Base-by-base conservation (phyloP, 2,113 vertebrate species). In the Thryonomys swinderianus region DNA sequence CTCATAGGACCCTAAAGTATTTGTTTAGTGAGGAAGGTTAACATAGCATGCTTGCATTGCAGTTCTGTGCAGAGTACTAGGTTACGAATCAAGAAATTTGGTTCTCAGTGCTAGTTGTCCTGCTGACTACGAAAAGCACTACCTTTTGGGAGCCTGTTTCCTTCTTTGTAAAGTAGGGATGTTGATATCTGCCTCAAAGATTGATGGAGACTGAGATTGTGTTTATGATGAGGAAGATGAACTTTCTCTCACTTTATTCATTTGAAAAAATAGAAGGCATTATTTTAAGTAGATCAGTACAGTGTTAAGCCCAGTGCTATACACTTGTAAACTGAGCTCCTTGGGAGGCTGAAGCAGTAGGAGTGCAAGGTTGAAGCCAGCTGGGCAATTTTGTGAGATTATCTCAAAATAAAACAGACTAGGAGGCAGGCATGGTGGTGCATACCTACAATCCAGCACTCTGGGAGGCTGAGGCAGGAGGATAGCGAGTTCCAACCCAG, bases 71-170 rank as follows among this genome's bases (percentile, higher is more conserved):
- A 57, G 74, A 55, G 7, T 27, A 37, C 5, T 62, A 23, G 18
- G 14, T 64, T 94, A 90, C 74, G 62, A 97, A 61, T 92, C 18
- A 25, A 62, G 59, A 78, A 71, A 62, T 51, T 76, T 80, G 81
- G 4, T 30, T 37, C 96, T 94, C 23, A 30, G 34, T 85, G 23
- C 20, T 79, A 85, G 51, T 32, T 76, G 9, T 48, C 13, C 25
- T 20, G 21, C 13, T 71, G 89, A n/a, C 12, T 45, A 73, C 48
- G 7, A 48, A 76, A 90, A n/a, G 67, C 55, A n/a, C n/a, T 42
- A 21, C 23, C 20, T 84, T n/a, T 34, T 64, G 32, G 14, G 66
- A 89, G 53, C 66, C 57, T 96, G 53, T 93, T 88, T 92, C 51
- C 76, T 80, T 84, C 25, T 67, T 85, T 95, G n/a, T 88, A 91